Evolutionary conservation across 2,113 vertebrate species (phyloP), one percentile per base, ranked within the genome.

Genomic region (Sinocyclocheilus maitianheensis): DNA sequence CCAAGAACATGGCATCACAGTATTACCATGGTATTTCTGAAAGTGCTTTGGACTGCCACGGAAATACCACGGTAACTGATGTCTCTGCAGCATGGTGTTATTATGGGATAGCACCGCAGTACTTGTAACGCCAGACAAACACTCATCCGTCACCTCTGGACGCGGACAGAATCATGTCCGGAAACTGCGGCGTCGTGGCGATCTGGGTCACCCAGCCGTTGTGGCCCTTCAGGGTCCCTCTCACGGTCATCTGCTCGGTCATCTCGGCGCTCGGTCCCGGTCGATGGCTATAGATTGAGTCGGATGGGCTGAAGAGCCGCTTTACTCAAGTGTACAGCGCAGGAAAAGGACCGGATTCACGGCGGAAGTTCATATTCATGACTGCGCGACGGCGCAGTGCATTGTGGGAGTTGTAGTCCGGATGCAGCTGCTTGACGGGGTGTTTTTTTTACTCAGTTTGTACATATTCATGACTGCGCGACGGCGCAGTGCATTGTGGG

Each of bases 211-310:
- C 97, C 97, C 97, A 99, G 89, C 97, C 97, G 55, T 94, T 97
- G 90, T 98, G 97, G 30, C 97, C 97, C 94, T 99, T 99, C 1
- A 98, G 95, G 94, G 97, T 99, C 16, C 97, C 97, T 90, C 97
- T 96, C 83, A 98, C 94, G 53, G 97, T 99, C 97, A 99, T 99
- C 95, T 98, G 97, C 87, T 99, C 97, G 87, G 97, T 98, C 97
- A 98, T 98, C 94, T 89, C 93, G 90, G 88, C 86, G 90, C 90
- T 74, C 77, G 65, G 22, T 86, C 4, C 20, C 46, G 71, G 10
- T 77, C 22, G 88, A 89, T 89, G 88, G 77, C 75, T 72, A 74
- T 86, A 63, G 85, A 81, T 81, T 85, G 62, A 83, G 26, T 72
- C 9, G 46, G 77, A 76, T 55, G 87, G 81, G 43, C 43, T 46